These are phyloP conservation scores for Etheostoma perlongum DNA, from an alignment of 2,797 vertebrate species.

Conservation along the genomic window DNA sequence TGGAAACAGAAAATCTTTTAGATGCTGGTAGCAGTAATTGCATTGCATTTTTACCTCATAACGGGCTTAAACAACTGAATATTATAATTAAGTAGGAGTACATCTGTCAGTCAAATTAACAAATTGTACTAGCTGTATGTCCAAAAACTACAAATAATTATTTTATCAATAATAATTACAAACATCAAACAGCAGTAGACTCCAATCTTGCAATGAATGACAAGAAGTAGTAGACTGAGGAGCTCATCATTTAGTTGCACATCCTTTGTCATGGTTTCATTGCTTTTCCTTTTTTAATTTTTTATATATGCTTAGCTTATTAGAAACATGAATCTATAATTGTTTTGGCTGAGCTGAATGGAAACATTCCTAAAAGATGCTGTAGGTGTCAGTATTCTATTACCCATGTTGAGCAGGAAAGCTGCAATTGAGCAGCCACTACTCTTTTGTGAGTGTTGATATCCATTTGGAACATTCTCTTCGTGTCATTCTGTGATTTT, in stretches of 20 bases:
- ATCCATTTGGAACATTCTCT: neutral
- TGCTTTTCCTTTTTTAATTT: neutral
- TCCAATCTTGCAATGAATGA: neutral
- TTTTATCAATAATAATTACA: neutral
- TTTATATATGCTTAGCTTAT: neutral
- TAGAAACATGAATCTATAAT: neutral
- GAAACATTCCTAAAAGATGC: conserved; percentile 11
- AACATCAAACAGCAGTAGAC: neutral
- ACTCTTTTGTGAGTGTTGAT: neutral
- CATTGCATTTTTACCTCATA: neutral
- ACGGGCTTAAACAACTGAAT: neutral
- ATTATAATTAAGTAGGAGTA: neutral
- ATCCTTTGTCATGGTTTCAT: neutral
- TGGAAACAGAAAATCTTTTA: neutral
- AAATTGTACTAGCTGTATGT: neutral
- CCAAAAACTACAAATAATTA: neutral
- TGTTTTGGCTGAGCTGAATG: neutral
- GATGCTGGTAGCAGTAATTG: neutral
- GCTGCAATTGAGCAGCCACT: neutral
- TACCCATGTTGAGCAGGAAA: neutral
- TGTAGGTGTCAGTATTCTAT: conserved; percentile 43
- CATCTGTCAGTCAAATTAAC: neutral
- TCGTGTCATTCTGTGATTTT: neutral
- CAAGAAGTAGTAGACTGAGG: neutral
- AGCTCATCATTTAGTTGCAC: neutral